These are phyloP conservation scores for Cichladusa arquata DNA, from an alignment of 2,113 vertebrate genomes.

Conservation along the genomic window DNA sequence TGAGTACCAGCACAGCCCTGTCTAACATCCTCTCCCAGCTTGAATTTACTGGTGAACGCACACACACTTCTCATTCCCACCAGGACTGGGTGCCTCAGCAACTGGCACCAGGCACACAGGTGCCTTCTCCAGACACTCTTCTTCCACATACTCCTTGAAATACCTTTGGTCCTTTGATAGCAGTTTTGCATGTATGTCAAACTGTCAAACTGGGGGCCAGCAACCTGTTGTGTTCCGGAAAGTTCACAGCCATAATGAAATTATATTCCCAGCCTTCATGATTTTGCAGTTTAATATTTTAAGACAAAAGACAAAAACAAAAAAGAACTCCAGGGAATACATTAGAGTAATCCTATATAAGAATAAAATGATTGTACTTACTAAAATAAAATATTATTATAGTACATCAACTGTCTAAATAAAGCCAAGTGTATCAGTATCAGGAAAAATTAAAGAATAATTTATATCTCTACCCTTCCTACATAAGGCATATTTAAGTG, in stretches of 20 bases:
- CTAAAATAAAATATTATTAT: background rate
- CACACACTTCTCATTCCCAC: rapidly evolving
- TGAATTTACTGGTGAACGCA: background rate
- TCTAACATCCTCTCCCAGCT: background rate
- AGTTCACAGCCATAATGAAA: background rate
- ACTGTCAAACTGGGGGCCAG: background rate
- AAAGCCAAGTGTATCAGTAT: background rate
- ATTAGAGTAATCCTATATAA: background rate
- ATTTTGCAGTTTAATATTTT: background rate
- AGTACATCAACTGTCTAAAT: background rate
- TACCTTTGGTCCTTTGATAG: background rate
- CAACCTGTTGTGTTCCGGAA: background rate
- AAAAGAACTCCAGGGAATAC: background rate
- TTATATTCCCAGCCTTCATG: background rate
- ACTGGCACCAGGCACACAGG: background rate
- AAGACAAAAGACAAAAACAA: background rate
- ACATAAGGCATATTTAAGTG: background rate
- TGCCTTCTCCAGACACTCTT: background rate
- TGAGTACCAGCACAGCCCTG: background rate
- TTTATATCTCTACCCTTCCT: background rate
- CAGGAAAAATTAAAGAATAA: background rate
- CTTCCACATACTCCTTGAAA: background rate
- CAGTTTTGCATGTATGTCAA: background rate
- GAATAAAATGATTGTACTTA: background rate
- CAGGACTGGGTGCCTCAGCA: background rate